Evolutionary conservation across 1,140 invertebrate genomes (phyloP).

Genomic region (Ridgeia piscesae): DNA sequence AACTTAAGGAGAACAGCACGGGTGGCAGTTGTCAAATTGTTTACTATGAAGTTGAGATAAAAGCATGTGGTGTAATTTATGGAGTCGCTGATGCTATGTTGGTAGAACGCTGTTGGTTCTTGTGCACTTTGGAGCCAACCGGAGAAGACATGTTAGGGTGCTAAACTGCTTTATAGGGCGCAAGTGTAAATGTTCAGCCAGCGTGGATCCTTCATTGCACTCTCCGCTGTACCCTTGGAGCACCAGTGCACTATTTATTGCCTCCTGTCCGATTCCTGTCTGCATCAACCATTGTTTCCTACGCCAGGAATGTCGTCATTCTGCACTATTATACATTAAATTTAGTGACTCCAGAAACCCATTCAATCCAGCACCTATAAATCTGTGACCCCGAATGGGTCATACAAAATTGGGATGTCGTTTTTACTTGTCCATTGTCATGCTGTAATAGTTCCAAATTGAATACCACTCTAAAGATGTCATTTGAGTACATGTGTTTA

Average conservation of each 20-base stretch:
- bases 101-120: neutral
- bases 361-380: neutral
- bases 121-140: neutral
- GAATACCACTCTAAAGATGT: neutral
- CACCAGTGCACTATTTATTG: neutral
- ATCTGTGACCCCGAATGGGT: neutral
- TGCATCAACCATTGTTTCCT: neutral
- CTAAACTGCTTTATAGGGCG: neutral
- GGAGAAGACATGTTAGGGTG: neutral
- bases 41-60: neutral
- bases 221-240: neutral
- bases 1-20: neutral
- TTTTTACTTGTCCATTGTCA: too few relatives aligned
- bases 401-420: neutral
- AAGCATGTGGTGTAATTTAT: neutral
- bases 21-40: neutral
- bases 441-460: neutral
- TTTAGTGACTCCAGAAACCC: neutral
- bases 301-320: neutral
- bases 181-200: neutral
- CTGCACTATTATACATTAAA: neutral
- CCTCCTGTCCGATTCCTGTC: neutral
- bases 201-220: neutral
- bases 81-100: neutral
- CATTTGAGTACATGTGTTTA: neutral